Conservation (phyloP, 2,113 vertebrate species). For the Callionymus lyra region DNA sequence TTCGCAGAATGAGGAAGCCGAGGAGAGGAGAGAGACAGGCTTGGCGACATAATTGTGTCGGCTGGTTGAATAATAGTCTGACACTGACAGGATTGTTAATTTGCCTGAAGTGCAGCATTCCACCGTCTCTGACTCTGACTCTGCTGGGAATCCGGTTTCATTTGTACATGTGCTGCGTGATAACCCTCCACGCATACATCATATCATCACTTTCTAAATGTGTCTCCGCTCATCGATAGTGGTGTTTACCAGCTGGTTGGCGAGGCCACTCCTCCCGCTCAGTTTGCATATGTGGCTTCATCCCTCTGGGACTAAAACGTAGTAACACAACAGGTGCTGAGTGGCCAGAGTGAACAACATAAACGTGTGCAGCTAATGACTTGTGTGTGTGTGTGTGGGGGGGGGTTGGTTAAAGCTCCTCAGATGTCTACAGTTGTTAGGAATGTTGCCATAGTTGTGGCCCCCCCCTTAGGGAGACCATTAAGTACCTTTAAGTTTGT, state of each 20-base stretch:
- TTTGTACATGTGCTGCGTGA: slow-evolving; percentile 1
- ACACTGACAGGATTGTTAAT: slow-evolving; percentile 25
- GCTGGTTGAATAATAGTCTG: slow-evolving; percentile 7
- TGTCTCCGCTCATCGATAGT: too few species aligned
- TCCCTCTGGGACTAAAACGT: slow-evolving; percentile 61
- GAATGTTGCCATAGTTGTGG: slow-evolving; percentile 52
- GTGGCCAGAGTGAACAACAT: slow-evolving; percentile 22
- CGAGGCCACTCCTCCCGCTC: slow-evolving; percentile 50
- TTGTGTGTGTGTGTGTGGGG: slow-evolving; percentile 5
- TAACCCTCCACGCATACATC: too few species aligned
- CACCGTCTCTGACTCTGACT: slow-evolving; percentile 18
- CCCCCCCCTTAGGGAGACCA: slow-evolving; percentile 34
- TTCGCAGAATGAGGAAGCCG: not conserved
- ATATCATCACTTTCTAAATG: too few species aligned
- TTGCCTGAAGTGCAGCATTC: slow-evolving; percentile 55
- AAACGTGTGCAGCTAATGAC: not conserved
- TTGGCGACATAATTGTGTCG: slow-evolving; percentile 24
- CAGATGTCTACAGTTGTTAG: slow-evolving; percentile 12
- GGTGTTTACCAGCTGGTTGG: slow-evolving; percentile 55
- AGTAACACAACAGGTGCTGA: slow-evolving; percentile 67
- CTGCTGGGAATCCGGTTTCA: slow-evolving; percentile 28
- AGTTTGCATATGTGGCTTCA: slow-evolving; percentile 73
- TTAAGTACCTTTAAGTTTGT: slow-evolving; percentile 86
- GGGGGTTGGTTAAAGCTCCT: not conserved
- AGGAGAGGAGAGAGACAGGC: slow-evolving; percentile 38